Percentiles rank a stretch among this genome's conserved stretches.
Conservation (phyloP, 2,797 vertebrate species). For the Helostoma temminkii region DNA sequence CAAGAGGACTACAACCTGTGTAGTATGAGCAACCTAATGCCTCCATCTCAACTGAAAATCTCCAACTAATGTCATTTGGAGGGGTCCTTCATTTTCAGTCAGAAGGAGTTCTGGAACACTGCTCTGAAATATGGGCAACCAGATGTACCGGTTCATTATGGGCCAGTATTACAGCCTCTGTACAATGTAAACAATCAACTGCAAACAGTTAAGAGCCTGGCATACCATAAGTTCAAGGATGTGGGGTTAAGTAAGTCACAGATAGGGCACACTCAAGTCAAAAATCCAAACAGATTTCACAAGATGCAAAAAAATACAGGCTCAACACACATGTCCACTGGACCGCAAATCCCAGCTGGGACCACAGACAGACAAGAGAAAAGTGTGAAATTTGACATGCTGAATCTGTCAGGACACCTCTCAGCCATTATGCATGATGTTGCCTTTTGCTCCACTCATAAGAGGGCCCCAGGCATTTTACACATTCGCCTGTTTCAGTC, state of each 20-base stretch:
- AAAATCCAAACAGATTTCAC: conserved; percentile 28
- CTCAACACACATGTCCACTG: conserved; percentile 30
- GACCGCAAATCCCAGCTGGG: conserved; percentile 40
- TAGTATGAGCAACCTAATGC: too few relatives aligned
- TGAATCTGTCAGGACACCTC: conserved; percentile 44
- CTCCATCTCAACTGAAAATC: too few relatives aligned
- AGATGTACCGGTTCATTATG: too few relatives aligned
- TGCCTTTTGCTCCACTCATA: conserved; percentile 65
- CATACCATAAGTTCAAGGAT: not conserved
- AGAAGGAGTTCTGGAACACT: too few relatives aligned
- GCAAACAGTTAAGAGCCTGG: too few relatives aligned
- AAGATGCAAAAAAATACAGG: conserved; percentile 27
- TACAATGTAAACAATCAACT: too few relatives aligned
- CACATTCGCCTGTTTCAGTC: conserved; percentile 38
- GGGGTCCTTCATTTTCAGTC: too few relatives aligned
- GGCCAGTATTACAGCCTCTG: too few relatives aligned
- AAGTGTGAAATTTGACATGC: conserved; percentile 70
- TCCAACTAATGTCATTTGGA: too few relatives aligned
- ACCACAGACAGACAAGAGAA: conserved; percentile 29
- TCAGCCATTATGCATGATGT: conserved; percentile 58
- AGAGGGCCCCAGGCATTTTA: conserved; percentile 54
- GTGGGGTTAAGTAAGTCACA: not conserved
- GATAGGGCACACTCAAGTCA: conserved; percentile 20
- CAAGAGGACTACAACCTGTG: too few relatives aligned
- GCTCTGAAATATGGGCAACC: too few relatives aligned